Conservation (phyloP, 2,888 invertebrate species). For the Oscheius onirici region DNA sequence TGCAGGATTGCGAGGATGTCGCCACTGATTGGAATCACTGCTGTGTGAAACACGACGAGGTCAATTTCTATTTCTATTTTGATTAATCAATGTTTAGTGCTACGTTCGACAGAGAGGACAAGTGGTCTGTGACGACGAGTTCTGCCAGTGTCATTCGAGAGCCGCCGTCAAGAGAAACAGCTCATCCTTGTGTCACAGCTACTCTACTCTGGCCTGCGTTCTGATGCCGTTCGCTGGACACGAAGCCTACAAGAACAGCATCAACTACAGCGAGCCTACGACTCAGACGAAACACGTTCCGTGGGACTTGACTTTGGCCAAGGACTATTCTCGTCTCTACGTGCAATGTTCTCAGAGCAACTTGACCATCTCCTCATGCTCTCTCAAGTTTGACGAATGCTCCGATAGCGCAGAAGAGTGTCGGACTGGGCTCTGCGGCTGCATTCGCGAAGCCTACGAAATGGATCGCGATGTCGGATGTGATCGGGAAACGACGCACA, state of each 20-base stretch:
- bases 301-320: too few species aligned
- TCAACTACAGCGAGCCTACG: neutral
- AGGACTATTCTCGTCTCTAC: neutral
- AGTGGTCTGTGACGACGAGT: conserved; percentile 43
- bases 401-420: neutral
- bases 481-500: too few species aligned
- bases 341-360: neutral
- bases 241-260: neutral
- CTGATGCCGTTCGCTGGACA: neutral
- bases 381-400: conserved; percentile 1
- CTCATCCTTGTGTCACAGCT: neutral
- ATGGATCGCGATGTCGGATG: neutral
- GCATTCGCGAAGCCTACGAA: neutral
- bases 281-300: neutral
- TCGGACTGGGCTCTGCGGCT: neutral
- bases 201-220: neutral
- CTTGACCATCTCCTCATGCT: neutral
- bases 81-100: too few species aligned
- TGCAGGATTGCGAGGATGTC: neutral
- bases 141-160: conserved; percentile 40
- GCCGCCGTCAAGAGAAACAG: neutral
- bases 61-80: too few species aligned
- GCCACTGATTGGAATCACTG: conserved; percentile 47
- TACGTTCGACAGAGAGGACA: conserved; percentile 47
- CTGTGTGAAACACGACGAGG: conserved; percentile 57